Evolutionary conservation across 1,140 invertebrate genomes (phyloP).

Genomic region (Trachymyrmex cornetzi): DNA sequence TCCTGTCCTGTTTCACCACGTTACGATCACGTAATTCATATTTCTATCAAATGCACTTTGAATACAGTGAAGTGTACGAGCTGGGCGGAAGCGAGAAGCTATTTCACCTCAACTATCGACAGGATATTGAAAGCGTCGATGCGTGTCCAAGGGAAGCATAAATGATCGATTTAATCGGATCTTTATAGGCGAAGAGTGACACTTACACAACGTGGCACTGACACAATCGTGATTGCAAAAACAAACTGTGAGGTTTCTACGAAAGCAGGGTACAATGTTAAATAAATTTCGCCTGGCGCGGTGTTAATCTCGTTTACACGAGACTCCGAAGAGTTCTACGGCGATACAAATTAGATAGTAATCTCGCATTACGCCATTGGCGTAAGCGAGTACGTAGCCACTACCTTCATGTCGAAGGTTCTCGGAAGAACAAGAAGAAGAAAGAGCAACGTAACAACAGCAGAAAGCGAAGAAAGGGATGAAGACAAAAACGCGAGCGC

Average conservation of each 20-base stretch:
- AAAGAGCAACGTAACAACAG: background rate
- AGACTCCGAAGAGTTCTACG: constrained; percentile 65
- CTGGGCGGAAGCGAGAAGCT: background rate
- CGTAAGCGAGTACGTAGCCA: constrained; percentile 40
- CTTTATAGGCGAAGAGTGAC: constrained; percentile 30
- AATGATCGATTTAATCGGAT: constrained; percentile 21
- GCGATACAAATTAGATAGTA: constrained; percentile 74
- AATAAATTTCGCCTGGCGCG: constrained; percentile 67
- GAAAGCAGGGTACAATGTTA: constrained; percentile 14
- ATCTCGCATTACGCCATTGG: constrained; percentile 66
- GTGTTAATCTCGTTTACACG: constrained; percentile 66
- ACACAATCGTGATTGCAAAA: background rate
- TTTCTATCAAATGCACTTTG: constrained; percentile 46
- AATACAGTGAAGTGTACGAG: background rate
- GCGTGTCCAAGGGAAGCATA: too few species aligned
- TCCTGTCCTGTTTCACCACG: constrained; percentile 7
- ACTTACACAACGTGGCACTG: background rate
- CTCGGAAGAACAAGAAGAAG: constrained; percentile 43
- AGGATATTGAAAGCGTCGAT: constrained; percentile 19
- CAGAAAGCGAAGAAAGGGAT: background rate
- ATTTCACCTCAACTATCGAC: background rate
- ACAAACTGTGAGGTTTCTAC: background rate
- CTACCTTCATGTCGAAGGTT: constrained; percentile 42
- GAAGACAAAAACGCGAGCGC: constrained; percentile 17
- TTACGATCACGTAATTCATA: constrained; percentile 45